Conservation (phyloP, 2,113 vertebrate species). For the mouse (Mus musculus) region DNA sequence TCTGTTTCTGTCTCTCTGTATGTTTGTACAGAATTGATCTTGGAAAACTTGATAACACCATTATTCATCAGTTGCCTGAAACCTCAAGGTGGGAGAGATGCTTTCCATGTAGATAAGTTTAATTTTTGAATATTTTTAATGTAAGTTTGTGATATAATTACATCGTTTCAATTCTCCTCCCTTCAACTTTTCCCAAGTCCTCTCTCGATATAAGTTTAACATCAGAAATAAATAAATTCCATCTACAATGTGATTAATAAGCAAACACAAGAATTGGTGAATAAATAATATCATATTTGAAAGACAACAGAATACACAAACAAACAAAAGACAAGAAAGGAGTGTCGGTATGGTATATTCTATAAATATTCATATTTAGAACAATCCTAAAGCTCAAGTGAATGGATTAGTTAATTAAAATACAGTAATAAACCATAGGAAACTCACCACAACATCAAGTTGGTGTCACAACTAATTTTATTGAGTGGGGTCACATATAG, state of each 20-base stretch:
- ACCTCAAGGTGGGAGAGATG: neutral
- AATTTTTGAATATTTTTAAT: neutral
- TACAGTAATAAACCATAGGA: neutral
- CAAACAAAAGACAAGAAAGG: neutral
- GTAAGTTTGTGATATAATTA: neutral
- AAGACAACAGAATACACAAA: neutral
- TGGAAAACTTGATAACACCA: neutral
- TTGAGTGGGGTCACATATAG: neutral
- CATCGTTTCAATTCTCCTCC: neutral
- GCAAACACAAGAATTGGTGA: neutral
- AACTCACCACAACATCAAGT: neutral
- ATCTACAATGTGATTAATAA: neutral
- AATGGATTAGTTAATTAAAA: neutral
- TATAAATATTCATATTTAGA: neutral
- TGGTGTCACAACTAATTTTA: neutral
- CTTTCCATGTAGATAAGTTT: neutral
- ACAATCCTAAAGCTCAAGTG: neutral
- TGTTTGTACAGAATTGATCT: neutral
- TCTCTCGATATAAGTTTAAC: neutral
- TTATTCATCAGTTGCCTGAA: neutral
- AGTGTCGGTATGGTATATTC: neutral
- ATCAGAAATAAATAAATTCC: neutral
- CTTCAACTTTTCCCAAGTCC: neutral
- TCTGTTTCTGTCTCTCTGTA: neutral
- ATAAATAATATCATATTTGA: neutral